phyloP scores from a whole-genome alignment of 64 coral and sea anemone genomes.

The Anthopleura sola region DNA sequence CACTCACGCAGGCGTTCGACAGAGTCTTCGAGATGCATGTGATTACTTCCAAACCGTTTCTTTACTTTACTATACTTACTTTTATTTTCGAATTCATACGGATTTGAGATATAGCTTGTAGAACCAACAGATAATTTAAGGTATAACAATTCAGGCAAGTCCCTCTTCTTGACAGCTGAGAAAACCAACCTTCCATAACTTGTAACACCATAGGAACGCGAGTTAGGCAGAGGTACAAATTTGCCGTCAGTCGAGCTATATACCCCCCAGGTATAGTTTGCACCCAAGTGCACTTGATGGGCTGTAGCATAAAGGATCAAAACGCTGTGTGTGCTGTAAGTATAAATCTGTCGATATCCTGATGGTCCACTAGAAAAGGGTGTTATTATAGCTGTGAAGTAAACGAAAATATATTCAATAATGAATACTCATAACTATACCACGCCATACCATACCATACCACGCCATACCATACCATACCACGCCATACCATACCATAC shows the following conservation, averaged over 20 bases:
- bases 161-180: neutral
- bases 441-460: too few species aligned
- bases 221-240: neutral
- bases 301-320: neutral
- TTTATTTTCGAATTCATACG: neutral
- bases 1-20: too few species aligned
- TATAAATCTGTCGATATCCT: neutral
- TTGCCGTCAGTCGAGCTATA: neutral
- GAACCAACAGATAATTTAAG: constrained; percentile 7
- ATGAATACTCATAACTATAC: too few species aligned
- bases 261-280: constrained; percentile 11
- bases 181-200: neutral
- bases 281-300: neutral
- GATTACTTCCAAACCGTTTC: too few species aligned
- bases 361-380: neutral
- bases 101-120: neutral
- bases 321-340: neutral
- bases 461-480: too few species aligned
- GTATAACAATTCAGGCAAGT: neutral
- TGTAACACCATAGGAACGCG: neutral
- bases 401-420: neutral
- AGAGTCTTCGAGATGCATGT: too few species aligned
- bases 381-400: neutral
- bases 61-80: neutral
- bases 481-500: too few species aligned